phyloP scores from a whole-genome alignment of 2,888 invertebrate species.

The Pseudanteris insignis region DNA sequence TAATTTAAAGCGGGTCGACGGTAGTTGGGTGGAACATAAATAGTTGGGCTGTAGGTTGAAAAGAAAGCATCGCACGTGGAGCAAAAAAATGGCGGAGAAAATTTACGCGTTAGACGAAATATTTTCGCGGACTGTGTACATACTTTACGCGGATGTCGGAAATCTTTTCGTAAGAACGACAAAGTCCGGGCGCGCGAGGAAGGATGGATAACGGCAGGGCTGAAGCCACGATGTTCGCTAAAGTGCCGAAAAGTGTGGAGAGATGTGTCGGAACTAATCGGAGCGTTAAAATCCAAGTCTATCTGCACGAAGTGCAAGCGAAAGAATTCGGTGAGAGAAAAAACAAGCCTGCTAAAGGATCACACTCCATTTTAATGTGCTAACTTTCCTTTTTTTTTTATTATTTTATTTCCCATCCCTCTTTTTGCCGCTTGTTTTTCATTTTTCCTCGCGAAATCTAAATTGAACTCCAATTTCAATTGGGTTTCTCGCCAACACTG shows the following conservation, averaged over 20 bases:
- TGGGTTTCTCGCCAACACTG: slow-evolving; percentile 31
- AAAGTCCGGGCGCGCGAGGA: slow-evolving; percentile 15
- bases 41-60: too few species aligned
- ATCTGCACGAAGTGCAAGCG: slow-evolving; percentile 15
- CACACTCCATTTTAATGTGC: slow-evolving; percentile 20
- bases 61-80: too few species aligned
- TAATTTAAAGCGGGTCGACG: too few species aligned
- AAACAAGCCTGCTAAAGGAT: slow-evolving; percentile 13
- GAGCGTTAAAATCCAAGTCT: slow-evolving; percentile 54
- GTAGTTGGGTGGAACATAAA: too few species aligned
- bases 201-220: too few species aligned
- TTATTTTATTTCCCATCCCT: too few species aligned
- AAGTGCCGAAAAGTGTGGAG: slow-evolving; percentile 46
- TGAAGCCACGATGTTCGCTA: slow-evolving; percentile 22
- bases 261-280: slow-evolving; percentile 53
- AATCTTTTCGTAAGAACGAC: slow-evolving; percentile 20
- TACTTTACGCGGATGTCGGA: slow-evolving; percentile 28
- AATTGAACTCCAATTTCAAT: slow-evolving; percentile 30
- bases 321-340: neutral
- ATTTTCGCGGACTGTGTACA: slow-evolving; percentile 16
- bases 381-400: too few species aligned
- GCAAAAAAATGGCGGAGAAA: neutral
- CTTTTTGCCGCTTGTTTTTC: slow-evolving; percentile 20
- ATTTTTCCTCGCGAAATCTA: slow-evolving; percentile 23
- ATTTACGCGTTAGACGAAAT: too few species aligned